Conservation (phyloP, 2,113 vertebrate species). For the Thomomys bottae region DNA sequence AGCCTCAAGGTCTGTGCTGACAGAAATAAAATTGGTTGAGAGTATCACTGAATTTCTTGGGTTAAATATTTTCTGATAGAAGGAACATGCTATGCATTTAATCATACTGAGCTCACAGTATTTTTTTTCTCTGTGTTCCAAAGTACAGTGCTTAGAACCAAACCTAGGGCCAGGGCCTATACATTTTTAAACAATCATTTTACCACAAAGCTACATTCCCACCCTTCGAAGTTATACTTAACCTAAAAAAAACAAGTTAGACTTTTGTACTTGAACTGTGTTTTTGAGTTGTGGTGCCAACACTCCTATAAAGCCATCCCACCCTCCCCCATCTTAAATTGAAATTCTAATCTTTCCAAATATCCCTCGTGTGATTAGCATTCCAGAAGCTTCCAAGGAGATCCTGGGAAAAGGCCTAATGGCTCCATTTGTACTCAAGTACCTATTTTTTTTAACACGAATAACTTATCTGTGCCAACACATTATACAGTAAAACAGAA, state of each 20-base stretch:
- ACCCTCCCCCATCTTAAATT: conserved; percentile 25
- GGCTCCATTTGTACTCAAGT: conserved; percentile 61
- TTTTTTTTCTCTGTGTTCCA: background rate
- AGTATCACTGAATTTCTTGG: background rate
- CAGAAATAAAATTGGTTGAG: background rate
- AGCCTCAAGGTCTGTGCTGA: background rate
- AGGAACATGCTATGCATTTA: background rate
- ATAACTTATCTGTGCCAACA: conserved; percentile 60
- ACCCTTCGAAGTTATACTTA: background rate
- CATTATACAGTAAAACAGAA: conserved; percentile 56
- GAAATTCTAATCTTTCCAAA: conserved; percentile 48
- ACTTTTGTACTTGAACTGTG: background rate
- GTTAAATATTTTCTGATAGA: conserved; percentile 13
- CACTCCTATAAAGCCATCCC: background rate
- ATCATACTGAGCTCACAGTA: background rate
- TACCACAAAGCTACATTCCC: background rate
- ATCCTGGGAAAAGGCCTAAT: conserved; percentile 50
- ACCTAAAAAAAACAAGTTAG: background rate
- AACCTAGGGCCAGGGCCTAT: too few relatives aligned
- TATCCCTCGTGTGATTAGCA: conserved; percentile 22
- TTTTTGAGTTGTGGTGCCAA: background rate
- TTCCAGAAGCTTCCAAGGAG: conserved; percentile 60
- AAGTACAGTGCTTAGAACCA: background rate
- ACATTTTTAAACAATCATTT: background rate
- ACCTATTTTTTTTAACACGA: conserved; percentile 60